Evolutionary conservation across 1,140 invertebrate genomes (phyloP), one percentile per base, ranked within the genome.

Genomic region (Sipha flava): DNA sequence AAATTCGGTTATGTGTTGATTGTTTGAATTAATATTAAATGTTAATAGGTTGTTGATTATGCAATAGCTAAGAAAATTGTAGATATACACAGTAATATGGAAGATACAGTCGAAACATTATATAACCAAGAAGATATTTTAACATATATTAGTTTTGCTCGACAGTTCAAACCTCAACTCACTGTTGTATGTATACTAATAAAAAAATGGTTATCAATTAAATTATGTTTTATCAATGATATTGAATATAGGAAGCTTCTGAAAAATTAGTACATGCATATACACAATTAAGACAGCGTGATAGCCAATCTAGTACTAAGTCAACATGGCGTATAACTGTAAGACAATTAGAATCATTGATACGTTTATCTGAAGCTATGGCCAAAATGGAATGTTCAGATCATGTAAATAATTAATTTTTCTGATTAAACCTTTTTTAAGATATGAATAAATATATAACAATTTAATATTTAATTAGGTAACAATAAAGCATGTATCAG

Each of bases 331-430:
- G 97, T 68, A 97, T 99, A 80, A 99, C 98, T 0, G 98, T 99
- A n/a, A 88, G 98, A n/a, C 98, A 99, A 85, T 87, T 99, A 68
- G 98, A 99, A 87, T 98, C 95, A 84, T 92, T 99, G 90, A 92
- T 99, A 83, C 92, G 98, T 40, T 87, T 99, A 14, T 95, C 96
- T 6, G 98, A 99, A 87, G 96, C 93, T 14, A 93, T 98, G 89
- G 97, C 98, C 45, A 92, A 97, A 85, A 90, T 99, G 87, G 92
- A 98, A 86, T 99, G 97, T 86, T 91, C 90, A 80, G 94, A 97
- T 81, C 91, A 93, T 84, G 96, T 98, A 82, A 83, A 66, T 16
- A 23, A 21, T 47, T 72, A 70, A 64, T 5, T 34, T 40, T 29
- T 34, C 49, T 72, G 7, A 59, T 59, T 45, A 23, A n/a, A n/a